Conservation (phyloP, 1,140 invertebrate species). For the Musca vetustissima region DNA sequence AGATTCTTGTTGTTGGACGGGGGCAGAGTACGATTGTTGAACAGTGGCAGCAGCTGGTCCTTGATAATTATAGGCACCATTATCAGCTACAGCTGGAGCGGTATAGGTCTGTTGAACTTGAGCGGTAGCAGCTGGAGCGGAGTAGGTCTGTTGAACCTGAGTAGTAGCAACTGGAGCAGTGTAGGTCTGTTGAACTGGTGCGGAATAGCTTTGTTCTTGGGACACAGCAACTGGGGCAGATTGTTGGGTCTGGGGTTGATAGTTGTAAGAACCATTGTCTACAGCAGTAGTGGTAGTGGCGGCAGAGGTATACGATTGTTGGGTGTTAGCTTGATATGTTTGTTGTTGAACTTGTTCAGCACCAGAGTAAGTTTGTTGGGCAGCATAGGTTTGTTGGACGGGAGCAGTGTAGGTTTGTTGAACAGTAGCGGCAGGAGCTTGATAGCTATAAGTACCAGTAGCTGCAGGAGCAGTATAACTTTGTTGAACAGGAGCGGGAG, state of each 20-base stretch:
- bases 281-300: not conserved
- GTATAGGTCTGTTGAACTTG: slow-evolving; percentile 15
- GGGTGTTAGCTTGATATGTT: slow-evolving; percentile 11
- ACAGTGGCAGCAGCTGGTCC: slow-evolving; percentile 9
- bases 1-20: slow-evolving; percentile 28
- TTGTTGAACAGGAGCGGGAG: not conserved
- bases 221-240: not conserved
- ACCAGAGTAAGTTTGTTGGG: not conserved
- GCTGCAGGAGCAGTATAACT: no score
- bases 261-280: slow-evolving; percentile 8
- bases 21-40: slow-evolving; percentile 31
- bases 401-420: no score
- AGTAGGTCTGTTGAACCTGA: slow-evolving; percentile 12
- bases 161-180: not conserved
- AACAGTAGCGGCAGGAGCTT: no score
- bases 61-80: not conserved
- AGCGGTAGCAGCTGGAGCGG: slow-evolving; percentile 26
- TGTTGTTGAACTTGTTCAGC: slow-evolving; percentile 23
- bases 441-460: no score
- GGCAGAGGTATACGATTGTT: not conserved
- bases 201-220: slow-evolving; percentile 6
- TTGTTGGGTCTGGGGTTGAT: not conserved
- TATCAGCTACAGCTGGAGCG: slow-evolving; percentile 23
- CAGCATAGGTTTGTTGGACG: slow-evolving; percentile 22
- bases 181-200: slow-evolving; percentile 17